These are phyloP conservation scores for Sitta europaea DNA, from an alignment of 2,113 vertebrate species.

Conservation along the genomic window DNA sequence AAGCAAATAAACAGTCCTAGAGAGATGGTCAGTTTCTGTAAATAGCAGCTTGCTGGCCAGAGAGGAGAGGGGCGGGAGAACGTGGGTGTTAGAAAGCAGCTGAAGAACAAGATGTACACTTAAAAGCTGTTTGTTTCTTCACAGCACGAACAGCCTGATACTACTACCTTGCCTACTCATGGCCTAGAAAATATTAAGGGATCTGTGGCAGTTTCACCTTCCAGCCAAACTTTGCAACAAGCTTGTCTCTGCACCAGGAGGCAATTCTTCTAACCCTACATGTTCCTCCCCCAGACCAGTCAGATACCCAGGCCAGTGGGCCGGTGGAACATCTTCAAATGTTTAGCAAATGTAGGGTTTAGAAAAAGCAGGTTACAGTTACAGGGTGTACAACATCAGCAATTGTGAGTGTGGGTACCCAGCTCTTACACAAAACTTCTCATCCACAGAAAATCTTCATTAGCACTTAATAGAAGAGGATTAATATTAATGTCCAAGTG, in stretches of 20 bases:
- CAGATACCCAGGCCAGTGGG: not conserved
- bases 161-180: not conserved
- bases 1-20: conserved; percentile 38
- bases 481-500: not conserved
- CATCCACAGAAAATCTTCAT: not conserved
- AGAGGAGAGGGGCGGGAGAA: not conserved
- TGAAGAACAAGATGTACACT: not conserved
- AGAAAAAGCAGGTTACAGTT: not conserved
- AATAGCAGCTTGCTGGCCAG: not conserved
- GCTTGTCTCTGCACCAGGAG: not conserved
- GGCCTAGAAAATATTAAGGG: not conserved
- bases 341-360: too few species aligned
- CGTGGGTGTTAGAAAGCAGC: not conserved
- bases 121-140: conserved; percentile 38
- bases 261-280: not conserved
- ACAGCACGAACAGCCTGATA: not conserved
- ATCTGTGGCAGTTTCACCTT: not conserved
- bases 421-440: not conserved
- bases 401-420: not conserved
- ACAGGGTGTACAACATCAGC: not conserved
- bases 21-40: conserved; percentile 44
- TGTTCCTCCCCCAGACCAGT: not conserved
- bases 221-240: not conserved
- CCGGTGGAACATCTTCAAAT: not conserved
- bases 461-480: not conserved